These are phyloP conservation scores for Lasioglossum calceatum DNA, from an alignment of 2,888 invertebrate species.

Conservation along the genomic window DNA sequence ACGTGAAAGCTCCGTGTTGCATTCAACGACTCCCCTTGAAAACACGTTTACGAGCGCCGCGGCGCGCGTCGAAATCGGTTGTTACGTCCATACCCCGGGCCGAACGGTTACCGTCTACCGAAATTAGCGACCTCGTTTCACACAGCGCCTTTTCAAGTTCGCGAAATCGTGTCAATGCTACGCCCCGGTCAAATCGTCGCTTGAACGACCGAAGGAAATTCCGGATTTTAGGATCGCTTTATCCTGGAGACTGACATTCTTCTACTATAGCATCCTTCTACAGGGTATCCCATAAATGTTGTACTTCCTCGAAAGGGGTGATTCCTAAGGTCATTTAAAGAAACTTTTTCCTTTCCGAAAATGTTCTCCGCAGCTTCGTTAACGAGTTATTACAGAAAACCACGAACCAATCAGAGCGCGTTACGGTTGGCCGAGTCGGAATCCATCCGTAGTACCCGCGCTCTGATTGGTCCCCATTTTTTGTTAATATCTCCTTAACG, in stretches of 20 bases:
- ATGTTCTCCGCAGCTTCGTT: too few species aligned
- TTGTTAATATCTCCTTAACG: too few species aligned
- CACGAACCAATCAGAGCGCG: too few species aligned
- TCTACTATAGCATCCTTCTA: too few species aligned
- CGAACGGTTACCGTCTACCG: slow-evolving; percentile 28
- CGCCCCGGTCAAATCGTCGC: not conserved
- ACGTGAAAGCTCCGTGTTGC: slow-evolving; percentile 48
- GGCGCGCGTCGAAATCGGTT: slow-evolving; percentile 26
- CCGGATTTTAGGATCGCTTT: not conserved
- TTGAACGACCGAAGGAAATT: not conserved
- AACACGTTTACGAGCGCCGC: slow-evolving; percentile 43
- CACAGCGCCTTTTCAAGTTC: slow-evolving; percentile 10
- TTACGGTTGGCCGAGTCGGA: too few species aligned
- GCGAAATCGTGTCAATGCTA: not conserved
- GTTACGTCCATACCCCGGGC: slow-evolving; percentile 23
- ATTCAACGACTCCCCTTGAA: slow-evolving; percentile 37
- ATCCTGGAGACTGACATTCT: not conserved
- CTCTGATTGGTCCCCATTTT: too few species aligned
- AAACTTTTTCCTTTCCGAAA: too few species aligned
- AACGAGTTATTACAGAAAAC: too few species aligned
- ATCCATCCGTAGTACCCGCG: too few species aligned
- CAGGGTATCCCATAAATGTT: too few species aligned
- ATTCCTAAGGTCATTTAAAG: too few species aligned
- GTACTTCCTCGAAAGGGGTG: too few species aligned
- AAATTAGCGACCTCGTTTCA: slow-evolving; percentile 37